Percentiles rank a stretch among this genome's conserved stretches.
These are phyloP conservation scores for Schrankia costaestrigalis DNA, from an alignment of 2,888 invertebrate genomes.

Conservation along the genomic window DNA sequence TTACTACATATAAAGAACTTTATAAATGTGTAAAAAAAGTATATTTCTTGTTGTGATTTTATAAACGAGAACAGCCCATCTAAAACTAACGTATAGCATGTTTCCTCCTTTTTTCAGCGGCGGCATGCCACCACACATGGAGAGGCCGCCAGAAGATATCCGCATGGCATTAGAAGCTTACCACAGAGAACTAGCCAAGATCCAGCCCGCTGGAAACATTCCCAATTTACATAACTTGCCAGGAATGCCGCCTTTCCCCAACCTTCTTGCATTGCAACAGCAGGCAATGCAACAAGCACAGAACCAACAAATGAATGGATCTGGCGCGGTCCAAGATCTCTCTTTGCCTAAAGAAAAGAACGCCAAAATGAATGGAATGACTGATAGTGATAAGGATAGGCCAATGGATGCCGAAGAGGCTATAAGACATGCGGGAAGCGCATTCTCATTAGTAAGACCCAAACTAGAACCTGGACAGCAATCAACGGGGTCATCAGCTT, in stretches of 20 bases:
- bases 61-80: slow-evolving; percentile 75
- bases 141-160: slow-evolving; percentile 88
- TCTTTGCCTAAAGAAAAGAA: slow-evolving; percentile 89
- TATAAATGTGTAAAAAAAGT: not conserved
- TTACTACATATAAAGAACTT: not conserved
- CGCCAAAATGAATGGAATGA: slow-evolving; percentile 83
- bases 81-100: slow-evolving; percentile 84
- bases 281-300: slow-evolving; percentile 72
- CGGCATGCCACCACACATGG: slow-evolving; percentile 82
- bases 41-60: slow-evolving; percentile 24
- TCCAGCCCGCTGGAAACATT: slow-evolving; percentile 85
- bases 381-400: slow-evolving; percentile 85
- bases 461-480: slow-evolving; percentile 90
- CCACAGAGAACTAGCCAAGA: slow-evolving; percentile 94
- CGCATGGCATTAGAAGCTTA: slow-evolving; percentile 94
- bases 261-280: slow-evolving; percentile 89
- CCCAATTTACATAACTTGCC: slow-evolving; percentile 77
- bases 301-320: slow-evolving; percentile 82
- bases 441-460: slow-evolving; percentile 93
- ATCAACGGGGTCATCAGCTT: slow-evolving; percentile 88
- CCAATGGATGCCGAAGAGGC: slow-evolving; percentile 83
- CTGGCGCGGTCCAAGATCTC: slow-evolving; percentile 88
- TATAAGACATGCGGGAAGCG: slow-evolving; percentile 88
- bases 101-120: slow-evolving; percentile 93
- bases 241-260: slow-evolving; percentile 81